Percentiles rank a stretch among this genome's conserved stretches.
phyloP scores from a whole-genome alignment of 2,888 invertebrate species.

The Vesta saturnalis region DNA sequence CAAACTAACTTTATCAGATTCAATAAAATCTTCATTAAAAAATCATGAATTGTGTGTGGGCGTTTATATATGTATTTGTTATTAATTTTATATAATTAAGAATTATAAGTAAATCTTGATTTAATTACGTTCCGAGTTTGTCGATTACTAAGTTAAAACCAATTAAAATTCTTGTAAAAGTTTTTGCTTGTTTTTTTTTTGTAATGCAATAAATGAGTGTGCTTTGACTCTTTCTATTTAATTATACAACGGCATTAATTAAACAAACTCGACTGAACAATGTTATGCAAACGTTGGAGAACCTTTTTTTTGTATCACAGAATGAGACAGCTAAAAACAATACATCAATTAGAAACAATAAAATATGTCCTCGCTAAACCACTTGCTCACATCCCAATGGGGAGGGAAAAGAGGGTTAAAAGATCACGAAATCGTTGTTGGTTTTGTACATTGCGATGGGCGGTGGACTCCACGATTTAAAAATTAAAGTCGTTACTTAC shows the following conservation, averaged over 20 bases:
- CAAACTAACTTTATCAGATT: background rate
- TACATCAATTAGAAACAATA: no score
- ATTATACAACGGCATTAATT: constrained; percentile 1
- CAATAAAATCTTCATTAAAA: background rate
- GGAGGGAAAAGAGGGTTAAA: no score
- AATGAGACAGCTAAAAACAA: no score
- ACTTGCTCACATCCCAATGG: no score
- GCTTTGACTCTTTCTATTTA: background rate
- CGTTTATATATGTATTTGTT: no score
- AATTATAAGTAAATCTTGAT: background rate
- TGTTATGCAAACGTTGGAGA: background rate
- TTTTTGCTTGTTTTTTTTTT: constrained; percentile 7
- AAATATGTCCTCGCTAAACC: no score
- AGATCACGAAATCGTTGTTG: no score
- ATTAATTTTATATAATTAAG: background rate
- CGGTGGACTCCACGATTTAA: no score
- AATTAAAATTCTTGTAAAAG: constrained; percentile 12
- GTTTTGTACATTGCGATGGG: no score
- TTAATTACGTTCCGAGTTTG: constrained; percentile 13
- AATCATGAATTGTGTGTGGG: no score
- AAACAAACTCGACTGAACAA: background rate
- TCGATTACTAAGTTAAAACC: constrained; percentile 12
- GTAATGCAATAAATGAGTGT: constrained; percentile 4
- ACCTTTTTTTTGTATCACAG: no score
- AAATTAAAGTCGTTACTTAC: no score